phyloP scores from a whole-genome alignment of 2,888 invertebrate species.

The Cephus nigrinus region DNA sequence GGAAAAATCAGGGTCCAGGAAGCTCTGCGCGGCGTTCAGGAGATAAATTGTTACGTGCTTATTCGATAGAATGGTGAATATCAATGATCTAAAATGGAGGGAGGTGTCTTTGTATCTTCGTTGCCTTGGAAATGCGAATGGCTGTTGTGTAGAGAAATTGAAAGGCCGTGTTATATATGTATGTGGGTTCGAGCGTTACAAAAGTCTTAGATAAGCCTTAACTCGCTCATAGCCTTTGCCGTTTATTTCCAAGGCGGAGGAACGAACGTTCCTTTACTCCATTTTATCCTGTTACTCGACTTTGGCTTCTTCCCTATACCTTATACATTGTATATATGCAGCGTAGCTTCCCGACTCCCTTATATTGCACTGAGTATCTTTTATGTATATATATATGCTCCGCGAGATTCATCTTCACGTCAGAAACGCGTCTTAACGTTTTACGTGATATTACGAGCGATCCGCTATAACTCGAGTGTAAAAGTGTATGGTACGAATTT shows the following conservation, averaged over 20 bases:
- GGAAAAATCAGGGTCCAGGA: neutral
- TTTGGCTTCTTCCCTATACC: neutral
- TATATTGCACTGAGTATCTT: neutral
- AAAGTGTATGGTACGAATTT: neutral
- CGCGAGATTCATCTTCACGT: neutral
- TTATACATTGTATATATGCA: neutral
- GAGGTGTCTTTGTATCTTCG: neutral
- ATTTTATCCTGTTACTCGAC: neutral
- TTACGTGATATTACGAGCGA: neutral
- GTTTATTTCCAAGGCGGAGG: neutral
- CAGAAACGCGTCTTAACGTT: neutral
- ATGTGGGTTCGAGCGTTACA: neutral
- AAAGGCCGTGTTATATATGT: neutral
- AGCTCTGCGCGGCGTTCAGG: neutral
- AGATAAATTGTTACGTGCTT: neutral
- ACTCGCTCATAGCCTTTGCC: neutral
- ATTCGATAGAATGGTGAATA: neutral
- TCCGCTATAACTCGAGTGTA: neutral
- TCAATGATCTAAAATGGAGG: neutral
- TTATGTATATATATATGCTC: neutral
- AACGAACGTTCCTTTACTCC: neutral
- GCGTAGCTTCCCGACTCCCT: neutral
- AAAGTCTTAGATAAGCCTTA: neutral
- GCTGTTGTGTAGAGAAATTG: neutral
- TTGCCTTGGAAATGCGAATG: neutral